Base-by-base conservation (phyloP, 2,797 vertebrate genomes). In the Astyanax mexicanus region DNA sequence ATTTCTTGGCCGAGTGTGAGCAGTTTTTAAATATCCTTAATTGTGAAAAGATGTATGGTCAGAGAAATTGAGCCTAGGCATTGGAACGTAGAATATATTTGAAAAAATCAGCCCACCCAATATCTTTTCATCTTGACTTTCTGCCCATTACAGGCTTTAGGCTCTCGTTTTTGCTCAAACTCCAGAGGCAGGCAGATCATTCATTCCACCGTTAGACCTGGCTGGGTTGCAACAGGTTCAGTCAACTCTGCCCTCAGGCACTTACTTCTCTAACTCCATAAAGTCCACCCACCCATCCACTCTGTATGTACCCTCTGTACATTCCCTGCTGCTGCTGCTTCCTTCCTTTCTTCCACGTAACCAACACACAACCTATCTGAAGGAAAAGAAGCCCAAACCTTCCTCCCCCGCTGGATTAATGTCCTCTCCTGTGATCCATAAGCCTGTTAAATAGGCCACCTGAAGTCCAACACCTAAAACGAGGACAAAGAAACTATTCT, bases 161-260 rank as follows among this genome's bases (percentile, higher is more conserved):
- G n/a, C n/a, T n/a, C 44, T 67, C 70, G 44, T 42, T 9, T 45
- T n/a, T n/a, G n/a, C n/a, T 29, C 42, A n/a, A 47, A 44, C 49
- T 45, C 52, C 55, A n/a, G n/a, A n/a, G n/a, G 64, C 45, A 37
- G 6, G n/a, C 57, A 67, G 57, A 76, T 81, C 86, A 90, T 91
- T 91, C 85, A 89, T 91, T 91, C 87, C 89, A 79, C 68, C 44
- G 52, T 55, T 55, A 23, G 25, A 25, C 67, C 60, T 27, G 54
- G 55, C 64, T 73, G 84, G 92, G 91, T 92, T 89, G 87, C 86
- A 91, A 92, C 92, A 93, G 89, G 85, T 84, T 83, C 74, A 72
- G 89, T 89, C 69, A 90, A 88, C 90, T 90, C 90, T 84, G 80
- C 85, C 88, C 79, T 69, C 44, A 58, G 82, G 88, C 77, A 81